phyloP scores from a whole-genome alignment of 2,888 invertebrate genomes.

The Calliscelio sp. region DNA sequence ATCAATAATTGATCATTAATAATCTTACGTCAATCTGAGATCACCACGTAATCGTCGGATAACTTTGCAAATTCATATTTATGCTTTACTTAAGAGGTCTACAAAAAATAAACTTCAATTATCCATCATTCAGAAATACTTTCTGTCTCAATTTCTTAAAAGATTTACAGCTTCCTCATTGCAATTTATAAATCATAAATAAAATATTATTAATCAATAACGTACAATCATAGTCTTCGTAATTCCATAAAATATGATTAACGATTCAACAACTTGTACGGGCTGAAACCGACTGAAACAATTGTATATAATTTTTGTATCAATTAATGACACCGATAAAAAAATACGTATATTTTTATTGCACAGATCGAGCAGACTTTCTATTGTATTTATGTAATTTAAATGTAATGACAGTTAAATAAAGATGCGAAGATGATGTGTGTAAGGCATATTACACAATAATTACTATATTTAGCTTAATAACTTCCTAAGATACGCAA shows the following conservation, averaged over 20 bases:
- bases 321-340: background rate
- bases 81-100: background rate
- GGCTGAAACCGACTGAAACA: too few relatives aligned
- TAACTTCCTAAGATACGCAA: conserved; percentile 16
- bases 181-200: conserved; percentile 2
- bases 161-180: background rate
- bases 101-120: background rate
- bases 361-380: background rate
- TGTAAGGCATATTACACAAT: conserved; percentile 6
- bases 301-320: background rate
- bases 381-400: conserved; percentile 3
- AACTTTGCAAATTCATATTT: background rate
- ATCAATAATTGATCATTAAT: background rate
- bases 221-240: background rate
- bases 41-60: background rate
- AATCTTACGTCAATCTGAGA: background rate
- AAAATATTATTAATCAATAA: conserved; percentile 6
- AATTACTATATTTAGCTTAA: conserved; percentile 40
- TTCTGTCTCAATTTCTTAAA: background rate
- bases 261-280: background rate
- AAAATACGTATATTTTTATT: too few relatives aligned
- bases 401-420: conserved; percentile 4
- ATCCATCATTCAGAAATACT: background rate
- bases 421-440: conserved; percentile 9
- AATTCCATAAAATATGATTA: background rate